Percentiles rank a stretch among this genome's conserved stretches.
These are phyloP conservation scores for Theristus sp. DNA, from an alignment of 2,888 invertebrate species.

Conservation along the genomic window DNA sequence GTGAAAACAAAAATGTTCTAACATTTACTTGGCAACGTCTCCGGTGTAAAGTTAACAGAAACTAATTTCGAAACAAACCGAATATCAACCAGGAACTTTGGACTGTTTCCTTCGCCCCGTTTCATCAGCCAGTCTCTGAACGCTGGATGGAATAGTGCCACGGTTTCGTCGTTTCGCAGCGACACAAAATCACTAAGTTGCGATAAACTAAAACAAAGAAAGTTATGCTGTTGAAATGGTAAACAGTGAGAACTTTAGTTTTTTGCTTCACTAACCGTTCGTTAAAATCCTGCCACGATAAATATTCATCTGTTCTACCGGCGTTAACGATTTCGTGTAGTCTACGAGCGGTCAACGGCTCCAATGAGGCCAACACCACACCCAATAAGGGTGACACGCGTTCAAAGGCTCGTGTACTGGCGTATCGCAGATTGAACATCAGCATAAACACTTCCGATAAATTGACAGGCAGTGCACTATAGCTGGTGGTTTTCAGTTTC, in stretches of 20 bases:
- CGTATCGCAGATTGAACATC: slow-evolving; percentile 73
- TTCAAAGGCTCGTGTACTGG: slow-evolving; percentile 70
- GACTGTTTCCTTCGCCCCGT: slow-evolving; percentile 46
- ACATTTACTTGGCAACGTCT: too few species aligned
- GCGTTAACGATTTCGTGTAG: slow-evolving; percentile 84
- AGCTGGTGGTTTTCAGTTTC: slow-evolving; percentile 38
- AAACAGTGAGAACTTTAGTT: too few species aligned
- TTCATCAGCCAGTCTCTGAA: slow-evolving; percentile 90
- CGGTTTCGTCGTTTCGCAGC: slow-evolving; percentile 62
- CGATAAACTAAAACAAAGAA: slow-evolving; percentile 45
- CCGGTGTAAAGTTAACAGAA: too few species aligned
- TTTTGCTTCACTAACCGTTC: slow-evolving; percentile 7
- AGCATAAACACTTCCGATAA: slow-evolving; percentile 53
- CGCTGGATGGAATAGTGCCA: slow-evolving; percentile 92
- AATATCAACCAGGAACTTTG: slow-evolving; percentile 79
- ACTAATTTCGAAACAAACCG: too few species aligned
- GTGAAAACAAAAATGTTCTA: too few species aligned
- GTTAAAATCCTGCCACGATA: slow-evolving; percentile 68
- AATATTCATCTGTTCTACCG: slow-evolving; percentile 52
- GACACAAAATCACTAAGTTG: slow-evolving; percentile 66
- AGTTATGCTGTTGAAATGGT: background rate
- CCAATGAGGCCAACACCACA: slow-evolving; percentile 70
- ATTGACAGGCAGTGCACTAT: slow-evolving; percentile 25
- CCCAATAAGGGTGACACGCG: slow-evolving; percentile 61
- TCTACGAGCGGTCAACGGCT: slow-evolving; percentile 58